Evolutionary conservation across 1,140 invertebrate genomes (phyloP).

Genomic region (Lepidotrigona ventralis): DNA sequence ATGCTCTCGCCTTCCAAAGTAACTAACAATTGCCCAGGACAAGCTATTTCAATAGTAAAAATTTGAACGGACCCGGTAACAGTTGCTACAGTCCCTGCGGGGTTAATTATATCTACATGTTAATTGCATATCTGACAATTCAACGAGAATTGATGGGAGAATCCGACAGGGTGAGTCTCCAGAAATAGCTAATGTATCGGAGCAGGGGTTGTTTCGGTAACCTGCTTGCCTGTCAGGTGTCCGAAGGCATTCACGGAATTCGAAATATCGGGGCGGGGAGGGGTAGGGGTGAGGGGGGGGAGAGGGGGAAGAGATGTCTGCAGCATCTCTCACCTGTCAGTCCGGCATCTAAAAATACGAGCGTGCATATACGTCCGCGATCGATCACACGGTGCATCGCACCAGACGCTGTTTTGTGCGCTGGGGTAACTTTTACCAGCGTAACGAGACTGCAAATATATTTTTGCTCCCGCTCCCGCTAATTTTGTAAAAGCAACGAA

Average conservation of each 20-base stretch:
- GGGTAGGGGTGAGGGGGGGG: slow-evolving; percentile 54
- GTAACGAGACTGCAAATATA: not conserved
- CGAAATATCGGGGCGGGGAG: slow-evolving; percentile 51
- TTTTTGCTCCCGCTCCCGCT: not conserved
- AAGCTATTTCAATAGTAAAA: too few species aligned
- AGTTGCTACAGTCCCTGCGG: not conserved
- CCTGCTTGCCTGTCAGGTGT: slow-evolving; percentile 43
- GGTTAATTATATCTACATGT: not conserved
- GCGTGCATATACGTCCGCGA: slow-evolving; percentile 23
- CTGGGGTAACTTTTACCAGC: slow-evolving; percentile 2
- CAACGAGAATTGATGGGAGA: slow-evolving; percentile 12
- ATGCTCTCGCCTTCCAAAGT: too few species aligned
- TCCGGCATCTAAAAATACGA: slow-evolving; percentile 66
- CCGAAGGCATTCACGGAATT: slow-evolving; percentile 48
- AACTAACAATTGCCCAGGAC: too few species aligned
- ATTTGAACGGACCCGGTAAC: too few species aligned
- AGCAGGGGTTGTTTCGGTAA: slow-evolving; percentile 14
- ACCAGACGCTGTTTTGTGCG: slow-evolving; percentile 26
- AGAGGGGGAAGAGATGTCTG: slow-evolving; percentile 49
- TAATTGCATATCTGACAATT: slow-evolving; percentile 1
- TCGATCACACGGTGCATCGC: slow-evolving; percentile 44
- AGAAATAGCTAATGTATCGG: slow-evolving; percentile 45
- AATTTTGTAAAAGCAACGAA: not conserved
- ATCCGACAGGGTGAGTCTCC: slow-evolving; percentile 17
- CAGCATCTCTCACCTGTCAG: slow-evolving; percentile 61